Base-by-base conservation (phyloP, 2,888 invertebrate species). In the Cephus spinipes region DNA sequence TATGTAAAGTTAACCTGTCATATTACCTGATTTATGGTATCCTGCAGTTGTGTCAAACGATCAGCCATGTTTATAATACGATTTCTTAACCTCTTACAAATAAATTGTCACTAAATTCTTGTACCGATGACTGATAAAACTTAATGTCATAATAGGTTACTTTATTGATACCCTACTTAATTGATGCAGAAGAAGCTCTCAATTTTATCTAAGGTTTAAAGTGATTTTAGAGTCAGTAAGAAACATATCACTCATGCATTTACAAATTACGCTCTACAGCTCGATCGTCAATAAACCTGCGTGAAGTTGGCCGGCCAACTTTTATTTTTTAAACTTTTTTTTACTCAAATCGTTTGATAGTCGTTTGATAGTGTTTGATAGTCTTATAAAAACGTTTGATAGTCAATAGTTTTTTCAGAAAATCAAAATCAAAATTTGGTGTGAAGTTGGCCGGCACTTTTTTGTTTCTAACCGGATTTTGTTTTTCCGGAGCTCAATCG, bases 31-130 rank as follows among this genome's bases (percentile, higher is more conserved):
- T 98, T 98, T 76, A 99, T 97, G 76, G 97, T 97, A 90, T 99
- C 98, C 91, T 99, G 98, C 3, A 99, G 93, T 92, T 99, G 98
- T 0, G 98, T 98, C 78, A 99, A 92, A 84, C 98, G 94, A 91
- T 99, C 98, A 33, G 98, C 97, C 98, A 99, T 98, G 82, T 78
- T 88, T 80, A 30, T 71, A 71, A 11, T 55, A 55, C 23, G 55
- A 9, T 55, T 55, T 55, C 55, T 55, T 55, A 55, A 55, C 55
- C 55, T 55, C 55, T 55, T 23, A 55, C 23, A 55, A 23, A 23
- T 23, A 55, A 23, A 23, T 9, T 15, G 55, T 55, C 55, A 55
- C 23, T 55, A 55, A 55, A 55, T 55, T 55, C 55, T 55, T 55
- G 55, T 55, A 55, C 0, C 9, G 15, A 55, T 55, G 55, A 55